Base-by-base conservation (phyloP, 30 jellyfish, hydroid and myxozoan species). In the Catostylus mosaicus region DNA sequence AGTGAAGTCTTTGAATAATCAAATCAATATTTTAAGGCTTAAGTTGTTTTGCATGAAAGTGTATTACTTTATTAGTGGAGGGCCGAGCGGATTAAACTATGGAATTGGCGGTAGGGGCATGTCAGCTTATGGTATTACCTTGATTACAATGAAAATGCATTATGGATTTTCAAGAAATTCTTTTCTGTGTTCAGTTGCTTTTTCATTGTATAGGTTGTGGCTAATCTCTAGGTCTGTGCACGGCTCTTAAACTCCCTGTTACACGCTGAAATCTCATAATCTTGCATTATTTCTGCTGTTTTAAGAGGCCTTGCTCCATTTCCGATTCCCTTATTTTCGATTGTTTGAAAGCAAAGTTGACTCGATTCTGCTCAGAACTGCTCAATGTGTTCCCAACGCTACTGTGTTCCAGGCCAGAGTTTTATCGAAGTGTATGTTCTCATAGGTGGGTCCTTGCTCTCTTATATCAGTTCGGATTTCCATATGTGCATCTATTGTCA, bases 71-170 rank as follows among this genome's bases (percentile, higher is more conserved):
- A 34, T 36, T 35, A 50, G 66, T 45, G 76, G 19, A 22, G 71
- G 88, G 63, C 67, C 66, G 66, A 77, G 77, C 88, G 78, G 88
- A 77, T 77, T 77, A 56, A 19, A 12, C 0, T 77, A 1, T 27
- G 65, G 61, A 77, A 33, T 77, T 56, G 88, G 88, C 88, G 88
- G 88, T 77, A 57, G 78, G 54, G 75, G 66, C 68, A 56, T 35
- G 78, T 52, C 76, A 52, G 88, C 78, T 77, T 77, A 59, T 19
- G 68, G 78, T 29, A 77, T 77, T 77, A 77, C 88, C 68, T n/a
- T 20, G 12, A 16, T 20, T 8, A 77, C 88, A 77, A 77, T 46
- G 78, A 43, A 50, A 18, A 3, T 26, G 20, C 61, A 35, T 36
- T 59, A 32, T 70, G 76, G 61, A 77, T 46, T 26, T 60, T 26